phyloP scores from a whole-genome alignment of 2,113 vertebrate species.

The Ovis canadensis region DNA sequence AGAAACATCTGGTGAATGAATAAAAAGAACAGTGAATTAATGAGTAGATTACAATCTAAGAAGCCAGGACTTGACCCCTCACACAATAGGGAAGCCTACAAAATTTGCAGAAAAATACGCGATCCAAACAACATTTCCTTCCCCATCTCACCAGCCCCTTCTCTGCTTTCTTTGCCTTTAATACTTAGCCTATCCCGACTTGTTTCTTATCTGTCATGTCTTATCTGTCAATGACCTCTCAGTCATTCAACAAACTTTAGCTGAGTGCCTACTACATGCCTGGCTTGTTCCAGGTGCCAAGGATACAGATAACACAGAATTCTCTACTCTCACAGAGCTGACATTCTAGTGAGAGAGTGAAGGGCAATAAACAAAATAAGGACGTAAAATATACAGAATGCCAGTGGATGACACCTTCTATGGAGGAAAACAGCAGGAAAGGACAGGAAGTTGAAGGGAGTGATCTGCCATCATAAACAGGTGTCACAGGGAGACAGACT shows the following conservation, averaged over 20 bases:
- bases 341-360: background rate
- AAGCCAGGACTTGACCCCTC: background rate
- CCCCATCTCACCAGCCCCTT: background rate
- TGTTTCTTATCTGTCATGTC: background rate
- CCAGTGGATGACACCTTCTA: background rate
- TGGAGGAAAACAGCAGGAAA: background rate
- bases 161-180: background rate
- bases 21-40: background rate
- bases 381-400: background rate
- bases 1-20: background rate
- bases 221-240: background rate
- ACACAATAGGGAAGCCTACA: background rate
- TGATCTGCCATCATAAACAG: background rate
- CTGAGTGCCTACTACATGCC: background rate
- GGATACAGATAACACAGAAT: background rate
- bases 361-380: background rate
- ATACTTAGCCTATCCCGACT: background rate
- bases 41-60: background rate
- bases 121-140: background rate
- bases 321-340: background rate
- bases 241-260: constrained; percentile 13
- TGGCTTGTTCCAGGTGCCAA: background rate
- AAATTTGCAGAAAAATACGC: background rate
- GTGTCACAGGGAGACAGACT: background rate
- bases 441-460: background rate